phyloP scores from a whole-genome alignment of 2,888 invertebrate genomes.

The Diarsia brunnea region DNA sequence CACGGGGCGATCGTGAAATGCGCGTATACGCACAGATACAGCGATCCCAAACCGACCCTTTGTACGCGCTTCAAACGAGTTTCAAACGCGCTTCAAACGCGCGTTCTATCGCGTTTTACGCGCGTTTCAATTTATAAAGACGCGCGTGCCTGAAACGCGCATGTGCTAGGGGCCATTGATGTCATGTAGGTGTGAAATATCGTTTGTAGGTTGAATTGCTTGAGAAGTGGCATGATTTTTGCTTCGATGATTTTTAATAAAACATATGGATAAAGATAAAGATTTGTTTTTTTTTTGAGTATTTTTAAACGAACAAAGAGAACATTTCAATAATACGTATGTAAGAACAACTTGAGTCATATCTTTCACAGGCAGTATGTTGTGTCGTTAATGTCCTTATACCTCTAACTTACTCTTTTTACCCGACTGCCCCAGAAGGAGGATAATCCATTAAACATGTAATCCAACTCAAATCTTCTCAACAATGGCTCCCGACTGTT shows the following conservation, averaged over 20 bases:
- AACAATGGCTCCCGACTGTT: too few species aligned
- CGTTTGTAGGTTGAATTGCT: conserved; percentile 15
- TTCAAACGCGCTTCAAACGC: too few species aligned
- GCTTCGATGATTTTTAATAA: background rate
- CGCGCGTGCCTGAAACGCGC: too few species aligned
- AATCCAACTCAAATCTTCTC: too few species aligned
- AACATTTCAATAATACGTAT: background rate
- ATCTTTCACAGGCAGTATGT: background rate
- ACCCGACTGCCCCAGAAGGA: too few species aligned
- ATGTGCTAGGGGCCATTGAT: conserved; percentile 4
- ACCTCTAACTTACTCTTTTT: background rate
- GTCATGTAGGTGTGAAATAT: conserved; percentile 8
- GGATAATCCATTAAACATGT: too few species aligned
- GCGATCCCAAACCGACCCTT: too few species aligned
- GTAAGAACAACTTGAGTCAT: background rate
- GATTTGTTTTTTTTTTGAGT: background rate
- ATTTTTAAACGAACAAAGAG: background rate
- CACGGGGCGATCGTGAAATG: too few species aligned
- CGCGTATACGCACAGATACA: too few species aligned
- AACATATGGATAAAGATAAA: background rate
- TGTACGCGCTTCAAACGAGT: too few species aligned
- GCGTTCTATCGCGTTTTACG: too few species aligned
- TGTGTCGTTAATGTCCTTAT: background rate
- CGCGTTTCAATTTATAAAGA: too few species aligned
- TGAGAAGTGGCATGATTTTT: background rate